Percentiles rank a stretch among this genome's conserved stretches.
Conservation (phyloP, 64 coral and sea anemone genomes). For the Dendrophyllia cribrosa region DNA sequence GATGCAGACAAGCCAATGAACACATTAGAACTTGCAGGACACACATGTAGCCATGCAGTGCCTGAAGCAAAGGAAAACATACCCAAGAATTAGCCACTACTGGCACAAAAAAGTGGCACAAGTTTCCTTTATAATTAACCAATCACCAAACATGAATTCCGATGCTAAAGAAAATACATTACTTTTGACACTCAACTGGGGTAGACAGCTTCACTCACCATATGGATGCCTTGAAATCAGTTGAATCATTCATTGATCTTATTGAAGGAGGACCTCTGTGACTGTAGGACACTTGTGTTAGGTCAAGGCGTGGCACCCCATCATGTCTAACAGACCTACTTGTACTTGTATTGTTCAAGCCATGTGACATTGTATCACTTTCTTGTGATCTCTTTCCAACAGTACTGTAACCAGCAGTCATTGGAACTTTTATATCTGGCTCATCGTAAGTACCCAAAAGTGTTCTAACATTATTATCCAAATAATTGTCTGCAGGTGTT, state of each 20-base stretch:
- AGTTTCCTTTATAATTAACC: no score
- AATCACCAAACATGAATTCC: no score
- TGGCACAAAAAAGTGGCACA: no score
- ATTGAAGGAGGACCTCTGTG: conserved; percentile 34
- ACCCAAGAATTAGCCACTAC: no score
- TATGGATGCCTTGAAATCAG: conserved; percentile 1
- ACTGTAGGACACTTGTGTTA: conserved; percentile 13
- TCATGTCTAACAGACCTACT: neutral
- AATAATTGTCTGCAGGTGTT: neutral
- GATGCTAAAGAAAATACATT: no score
- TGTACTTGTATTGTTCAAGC: neutral
- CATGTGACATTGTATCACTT: neutral
- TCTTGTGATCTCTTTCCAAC: neutral
- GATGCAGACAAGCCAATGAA: no score
- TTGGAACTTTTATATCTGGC: neutral
- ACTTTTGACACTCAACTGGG: no score
- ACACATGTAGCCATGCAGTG: no score
- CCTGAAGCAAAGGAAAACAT: no score
- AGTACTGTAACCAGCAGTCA: neutral
- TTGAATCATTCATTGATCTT: conserved; percentile 5
- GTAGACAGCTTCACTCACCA: conserved; percentile 1
- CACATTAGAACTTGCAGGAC: no score
- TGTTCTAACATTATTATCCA: conserved; percentile 22
- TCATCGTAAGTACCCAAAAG: neutral
- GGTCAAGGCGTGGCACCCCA: neutral